Base-by-base conservation (phyloP, 2,113 vertebrate genomes). In the Heterochromis multidens region DNA sequence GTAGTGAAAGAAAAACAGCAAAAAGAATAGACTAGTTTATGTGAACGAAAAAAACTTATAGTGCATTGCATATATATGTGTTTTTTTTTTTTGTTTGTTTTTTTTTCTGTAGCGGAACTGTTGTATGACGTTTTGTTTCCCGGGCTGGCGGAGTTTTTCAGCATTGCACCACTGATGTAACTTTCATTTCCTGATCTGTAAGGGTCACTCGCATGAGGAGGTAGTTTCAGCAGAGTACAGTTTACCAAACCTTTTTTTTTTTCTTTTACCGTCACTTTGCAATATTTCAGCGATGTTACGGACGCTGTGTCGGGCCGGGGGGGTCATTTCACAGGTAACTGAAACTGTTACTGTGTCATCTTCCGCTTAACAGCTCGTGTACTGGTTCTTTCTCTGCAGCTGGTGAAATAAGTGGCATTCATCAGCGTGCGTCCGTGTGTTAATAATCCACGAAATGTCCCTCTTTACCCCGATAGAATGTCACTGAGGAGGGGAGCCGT, bases 321-420 rank as follows among this genome's bases (percentile, higher is more conserved):
- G 93, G 5, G 83, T 84, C 1, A 89, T 96, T n/a, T 83, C 96
- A 8, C 94, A 94, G 96, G 96, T 96, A 91, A 88, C 33, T 2
- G 2, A 23, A 13, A n/a, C 19, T 27, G 14, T 81, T 16, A 11
- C 4, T 31, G 6, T 3, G 9, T 19, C 4, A 2, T 1, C 4
- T 27, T 3, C 9, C 16, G 65, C 17, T 56, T 4, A n/a, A 63
- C 80, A 31, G 37, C 61, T 37, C 16, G 33, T 2, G 25, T 11
- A 17, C 58, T 2, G 33, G 21, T 13, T 72, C 9, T 27, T 9
- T 2, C 7, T 12, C 4, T 6, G n/a, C 8, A 3, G 8, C 1
- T 27, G 3, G 12, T 40, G 2, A 23, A 25, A 43, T 56, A 16
- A 7, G 6, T 60, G 74, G 87, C 79, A 87, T 87, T 87, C 78